Base-by-base conservation (phyloP, 2,888 invertebrate genomes). In the Cheiracanthium punctorium region DNA sequence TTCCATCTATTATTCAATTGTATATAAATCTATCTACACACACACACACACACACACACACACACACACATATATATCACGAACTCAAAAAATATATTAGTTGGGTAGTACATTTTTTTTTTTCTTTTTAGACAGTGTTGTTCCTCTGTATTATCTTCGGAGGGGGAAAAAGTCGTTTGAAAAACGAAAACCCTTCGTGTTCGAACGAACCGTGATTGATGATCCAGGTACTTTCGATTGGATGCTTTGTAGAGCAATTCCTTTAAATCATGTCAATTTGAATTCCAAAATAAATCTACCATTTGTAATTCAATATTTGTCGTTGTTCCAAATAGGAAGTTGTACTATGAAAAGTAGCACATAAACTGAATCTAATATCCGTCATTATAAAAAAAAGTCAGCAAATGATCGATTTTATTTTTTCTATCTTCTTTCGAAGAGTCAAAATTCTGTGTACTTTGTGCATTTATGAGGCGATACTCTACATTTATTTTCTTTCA, bases 281-380 rank as follows among this genome's bases (percentile, higher is more conserved):
- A 48, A 48, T 48, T 48, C n/a, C 10, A 17, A 48, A 48, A 48
- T 48, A 48, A 48, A 48, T 48, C 43, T 14, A 17, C 43, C 43
- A 48, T 48, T 48, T 48, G 43, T 48, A 48, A 48, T 48, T 17
- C 43, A 48, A 48, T 48, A 48, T 48, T 48, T 48, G 43, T 48
- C 43, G 10, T 48, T 48, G 43, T 48, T 48, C 43, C 17, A 17
- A 48, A 48, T 14, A 48, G 17, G 14, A 48, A 17, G 17, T 14
- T 7, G 17, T 14, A 2, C 17, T 12, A 8, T 37, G 7, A 8
- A 37, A 48, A 14, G n/a, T 17, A 14, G 10, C 14, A 14, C 14
- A 48, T 7, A 48, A 48, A 48, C 7, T 48, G n/a, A 48, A 48
- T 48, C 14, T 7, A 48, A 48, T 48, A 7, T 48, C 2, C 14